phyloP scores from a whole-genome alignment of 2,797 vertebrate species.

The Falco naumanni region DNA sequence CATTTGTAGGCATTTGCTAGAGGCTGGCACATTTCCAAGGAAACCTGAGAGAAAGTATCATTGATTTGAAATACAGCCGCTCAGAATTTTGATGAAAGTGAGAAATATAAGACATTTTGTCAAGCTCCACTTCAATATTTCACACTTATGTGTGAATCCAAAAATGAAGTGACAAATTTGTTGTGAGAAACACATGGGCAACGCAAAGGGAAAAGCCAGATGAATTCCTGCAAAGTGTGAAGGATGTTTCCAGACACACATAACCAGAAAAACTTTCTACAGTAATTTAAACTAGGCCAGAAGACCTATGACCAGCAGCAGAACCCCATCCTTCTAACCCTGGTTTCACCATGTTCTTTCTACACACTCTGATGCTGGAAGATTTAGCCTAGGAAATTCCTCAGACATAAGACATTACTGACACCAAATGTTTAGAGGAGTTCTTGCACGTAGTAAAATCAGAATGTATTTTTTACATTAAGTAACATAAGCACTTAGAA shows the following conservation, averaged over 20 bases:
- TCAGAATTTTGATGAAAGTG: constrained; percentile 3
- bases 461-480: background rate
- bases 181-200: background rate
- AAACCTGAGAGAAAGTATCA: background rate
- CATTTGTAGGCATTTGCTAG: background rate
- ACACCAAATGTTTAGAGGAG: constrained; percentile 30
- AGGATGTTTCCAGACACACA: background rate
- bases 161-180: constrained; percentile 2
- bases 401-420: constrained; percentile 26
- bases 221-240: background rate
- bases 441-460: background rate
- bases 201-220: background rate
- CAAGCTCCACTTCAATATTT: constrained; percentile 12
- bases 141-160: constrained; percentile 1
- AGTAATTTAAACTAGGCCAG: background rate
- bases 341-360: background rate
- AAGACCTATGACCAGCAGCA: background rate
- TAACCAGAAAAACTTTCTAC: background rate
- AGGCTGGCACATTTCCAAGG: background rate
- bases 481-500: background rate
- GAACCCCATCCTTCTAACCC: background rate
- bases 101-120: constrained; percentile 11
- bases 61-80: background rate
- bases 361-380: background rate
- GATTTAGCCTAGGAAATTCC: background rate